Evolutionary conservation across 1,140 invertebrate species (phyloP).

Genomic region (Bilobella aurantiaca): DNA sequence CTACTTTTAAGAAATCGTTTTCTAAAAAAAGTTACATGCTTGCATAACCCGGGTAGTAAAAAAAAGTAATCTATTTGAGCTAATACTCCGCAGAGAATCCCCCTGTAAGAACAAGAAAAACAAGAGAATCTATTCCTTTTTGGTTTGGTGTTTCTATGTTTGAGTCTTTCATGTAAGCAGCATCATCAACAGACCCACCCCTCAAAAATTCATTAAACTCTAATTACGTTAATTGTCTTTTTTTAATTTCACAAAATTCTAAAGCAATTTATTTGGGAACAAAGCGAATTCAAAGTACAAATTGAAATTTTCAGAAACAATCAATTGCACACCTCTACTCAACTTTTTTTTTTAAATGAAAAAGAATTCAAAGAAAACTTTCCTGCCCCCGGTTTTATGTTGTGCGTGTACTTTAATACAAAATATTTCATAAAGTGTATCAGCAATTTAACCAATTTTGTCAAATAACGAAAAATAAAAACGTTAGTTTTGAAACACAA

Average conservation of each 20-base stretch:
- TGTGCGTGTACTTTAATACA: slow-evolving; percentile 23
- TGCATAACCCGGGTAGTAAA: slow-evolving; percentile 27
- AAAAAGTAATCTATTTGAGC: slow-evolving; percentile 13
- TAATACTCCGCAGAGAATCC: slow-evolving; percentile 17
- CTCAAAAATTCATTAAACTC: no score
- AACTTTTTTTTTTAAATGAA: neutral
- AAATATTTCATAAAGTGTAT: neutral
- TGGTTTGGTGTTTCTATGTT: slow-evolving; percentile 12
- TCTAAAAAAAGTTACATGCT: slow-evolving; percentile 17
- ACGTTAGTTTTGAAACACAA: neutral
- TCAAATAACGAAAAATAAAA: slow-evolving; percentile 2
- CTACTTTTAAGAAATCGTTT: no score
- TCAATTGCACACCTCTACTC: neutral
- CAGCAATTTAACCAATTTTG: neutral
- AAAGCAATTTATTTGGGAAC: no score
- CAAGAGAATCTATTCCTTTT: slow-evolving; percentile 22
- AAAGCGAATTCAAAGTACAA: no score
- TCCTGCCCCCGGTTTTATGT: slow-evolving; percentile 20
- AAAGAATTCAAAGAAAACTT: neutral
- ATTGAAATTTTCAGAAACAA: no score
- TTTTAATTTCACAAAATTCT: no score
- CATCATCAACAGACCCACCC: no score
- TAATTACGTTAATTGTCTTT: no score
- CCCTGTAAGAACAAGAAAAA: slow-evolving; percentile 31
- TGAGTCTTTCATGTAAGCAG: slow-evolving; percentile 12